phyloP scores from a whole-genome alignment of 2,797 vertebrate species.

The Enteromius unitaeniatus region DNA sequence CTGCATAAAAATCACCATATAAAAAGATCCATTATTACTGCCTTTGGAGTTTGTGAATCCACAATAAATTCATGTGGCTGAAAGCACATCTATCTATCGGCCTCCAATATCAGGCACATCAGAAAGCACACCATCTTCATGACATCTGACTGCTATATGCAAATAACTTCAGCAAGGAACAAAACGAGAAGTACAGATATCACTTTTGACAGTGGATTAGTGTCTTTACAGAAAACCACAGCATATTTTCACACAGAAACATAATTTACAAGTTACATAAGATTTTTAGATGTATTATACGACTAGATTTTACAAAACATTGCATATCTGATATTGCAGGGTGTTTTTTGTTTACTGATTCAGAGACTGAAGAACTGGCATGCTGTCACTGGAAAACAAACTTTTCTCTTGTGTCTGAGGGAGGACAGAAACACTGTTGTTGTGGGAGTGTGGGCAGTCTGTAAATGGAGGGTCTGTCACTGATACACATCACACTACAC shows the following conservation, averaged over 20 bases:
- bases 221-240: not conserved
- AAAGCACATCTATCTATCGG: not conserved
- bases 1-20: not conserved
- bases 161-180: not conserved
- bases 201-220: not conserved
- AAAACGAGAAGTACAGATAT: not conserved
- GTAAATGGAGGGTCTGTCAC: constrained; percentile 72
- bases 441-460: constrained; percentile 54
- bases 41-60: not conserved
- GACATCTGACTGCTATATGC: not conserved
- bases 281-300: not conserved
- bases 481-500: constrained; percentile 72
- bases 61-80: constrained; percentile 6
- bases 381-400: constrained; percentile 42
- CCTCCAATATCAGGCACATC: constrained; percentile 1
- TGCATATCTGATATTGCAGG: not conserved
- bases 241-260: not conserved
- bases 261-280: not conserved
- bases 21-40: not conserved
- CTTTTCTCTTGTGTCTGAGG: constrained; percentile 50
- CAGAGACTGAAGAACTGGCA: constrained; percentile 29
- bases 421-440: constrained; percentile 75
- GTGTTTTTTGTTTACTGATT: constrained; percentile 14
- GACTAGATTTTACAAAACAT: not conserved
- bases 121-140: not conserved